These are phyloP conservation scores for Macrobrachium nipponense DNA, from an alignment of 1,140 invertebrate species.

Conservation along the genomic window DNA sequence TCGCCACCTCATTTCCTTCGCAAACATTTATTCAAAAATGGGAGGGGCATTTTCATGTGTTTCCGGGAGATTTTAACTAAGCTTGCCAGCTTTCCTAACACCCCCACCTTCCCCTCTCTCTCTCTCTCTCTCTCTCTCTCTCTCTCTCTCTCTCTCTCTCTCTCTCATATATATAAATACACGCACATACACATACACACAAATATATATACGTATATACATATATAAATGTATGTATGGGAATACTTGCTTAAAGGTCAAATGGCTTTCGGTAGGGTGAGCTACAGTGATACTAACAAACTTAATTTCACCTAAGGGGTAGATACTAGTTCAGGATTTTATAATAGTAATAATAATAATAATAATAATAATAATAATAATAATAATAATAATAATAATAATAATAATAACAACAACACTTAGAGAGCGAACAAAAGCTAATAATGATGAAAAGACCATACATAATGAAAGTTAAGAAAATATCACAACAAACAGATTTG, in stretches of 20 bases:
- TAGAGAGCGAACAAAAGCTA: background rate
- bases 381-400: conserved; percentile 32
- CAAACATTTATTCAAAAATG: no score
- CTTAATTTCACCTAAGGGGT: background rate
- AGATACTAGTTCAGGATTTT: no score
- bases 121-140: no score
- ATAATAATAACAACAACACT: conserved; percentile 4
- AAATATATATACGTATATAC: conserved; percentile 34
- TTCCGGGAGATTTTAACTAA: no score
- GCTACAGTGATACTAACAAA: background rate
- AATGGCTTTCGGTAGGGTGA: no score
- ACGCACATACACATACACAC: conserved; percentile 23
- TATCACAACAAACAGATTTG: no score
- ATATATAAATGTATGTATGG: conserved; percentile 2
- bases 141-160: no score
- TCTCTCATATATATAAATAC: conserved; percentile 25
- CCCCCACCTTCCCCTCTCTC: no score
- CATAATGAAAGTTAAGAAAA: background rate
- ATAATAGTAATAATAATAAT: conserved; percentile 1
- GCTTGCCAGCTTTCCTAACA: no score
- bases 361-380: background rate
- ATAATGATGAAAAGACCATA: background rate
- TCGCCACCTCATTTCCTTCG: no score
- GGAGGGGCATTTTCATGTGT: no score
- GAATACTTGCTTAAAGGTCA: background rate